phyloP scores from a whole-genome alignment of 2,113 vertebrate genomes.

The Chroicocephalus ridibundus region DNA sequence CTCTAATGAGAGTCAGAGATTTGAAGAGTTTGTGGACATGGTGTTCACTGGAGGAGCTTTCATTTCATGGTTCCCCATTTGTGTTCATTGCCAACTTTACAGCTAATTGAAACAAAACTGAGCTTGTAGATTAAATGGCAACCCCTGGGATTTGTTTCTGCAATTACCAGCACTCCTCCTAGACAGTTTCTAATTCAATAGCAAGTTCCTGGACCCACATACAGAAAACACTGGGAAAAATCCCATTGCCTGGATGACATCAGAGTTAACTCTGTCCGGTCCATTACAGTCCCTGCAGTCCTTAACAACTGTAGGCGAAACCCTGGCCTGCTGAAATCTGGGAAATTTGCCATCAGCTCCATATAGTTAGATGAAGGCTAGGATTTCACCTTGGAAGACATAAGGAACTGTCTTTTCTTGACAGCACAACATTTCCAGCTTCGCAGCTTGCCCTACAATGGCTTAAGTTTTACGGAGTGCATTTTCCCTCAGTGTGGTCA shows the following conservation, averaged over 20 bases:
- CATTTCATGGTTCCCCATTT: slow-evolving; percentile 44
- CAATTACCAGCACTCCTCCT: slow-evolving; percentile 37
- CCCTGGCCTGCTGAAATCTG: neutral
- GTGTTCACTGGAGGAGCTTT: slow-evolving; percentile 35
- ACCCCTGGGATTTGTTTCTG: slow-evolving; percentile 50
- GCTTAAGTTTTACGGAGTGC: neutral
- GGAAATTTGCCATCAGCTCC: slow-evolving; percentile 42
- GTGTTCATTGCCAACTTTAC: slow-evolving; percentile 49
- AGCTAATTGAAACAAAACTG: slow-evolving; percentile 63
- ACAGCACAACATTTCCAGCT: slow-evolving; percentile 17
- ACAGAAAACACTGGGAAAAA: slow-evolving; percentile 40
- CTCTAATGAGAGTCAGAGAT: neutral
- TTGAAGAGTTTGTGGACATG: slow-evolving; percentile 18
- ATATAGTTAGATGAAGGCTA: neutral
- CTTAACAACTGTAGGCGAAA: neutral
- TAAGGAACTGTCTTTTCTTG: neutral
- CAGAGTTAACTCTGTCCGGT: slow-evolving; percentile 45
- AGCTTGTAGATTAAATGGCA: slow-evolving; percentile 59
- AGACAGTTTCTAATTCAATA: slow-evolving; percentile 49
- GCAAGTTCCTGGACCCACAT: slow-evolving; percentile 18
- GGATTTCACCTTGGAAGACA: slow-evolving; percentile 38
- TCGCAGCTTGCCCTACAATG: neutral
- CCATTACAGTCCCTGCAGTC: neutral
- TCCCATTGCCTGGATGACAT: slow-evolving; percentile 20
- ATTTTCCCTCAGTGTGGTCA: neutral